Evolutionary conservation across 2,888 invertebrate genomes (phyloP).

Genomic region (Harpalus rubripes): DNA sequence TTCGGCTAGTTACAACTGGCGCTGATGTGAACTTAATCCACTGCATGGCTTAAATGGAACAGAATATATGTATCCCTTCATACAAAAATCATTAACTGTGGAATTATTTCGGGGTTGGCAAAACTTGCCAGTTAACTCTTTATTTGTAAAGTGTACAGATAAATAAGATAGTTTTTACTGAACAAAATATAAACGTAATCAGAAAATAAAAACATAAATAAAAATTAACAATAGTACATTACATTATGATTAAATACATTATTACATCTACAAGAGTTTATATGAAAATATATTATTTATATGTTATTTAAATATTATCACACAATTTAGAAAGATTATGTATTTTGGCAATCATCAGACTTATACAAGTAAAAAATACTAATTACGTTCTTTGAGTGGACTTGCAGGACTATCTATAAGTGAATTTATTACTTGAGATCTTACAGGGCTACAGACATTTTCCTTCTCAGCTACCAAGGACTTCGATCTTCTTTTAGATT

Average conservation of each 20-base stretch:
- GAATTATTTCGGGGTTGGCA: slow-evolving; percentile 18
- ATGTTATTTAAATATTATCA: slow-evolving; percentile 44
- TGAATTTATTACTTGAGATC: slow-evolving; percentile 71
- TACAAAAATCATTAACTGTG: neutral
- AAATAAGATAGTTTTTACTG: slow-evolving; percentile 16
- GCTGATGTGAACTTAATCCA: no score
- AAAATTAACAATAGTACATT: slow-evolving; percentile 42
- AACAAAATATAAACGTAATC: slow-evolving; percentile 42
- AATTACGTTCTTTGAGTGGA: slow-evolving; percentile 78
- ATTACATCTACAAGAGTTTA: slow-evolving; percentile 21
- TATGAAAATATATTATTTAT: slow-evolving; percentile 55
- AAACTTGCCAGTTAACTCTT: slow-evolving; percentile 21
- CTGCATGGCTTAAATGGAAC: no score
- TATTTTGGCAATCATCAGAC: slow-evolving; percentile 55
- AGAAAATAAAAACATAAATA: slow-evolving; percentile 37
- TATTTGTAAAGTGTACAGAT: slow-evolving; percentile 47
- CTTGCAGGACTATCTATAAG: slow-evolving; percentile 74
- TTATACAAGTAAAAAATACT: slow-evolving; percentile 62
- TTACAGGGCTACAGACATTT: slow-evolving; percentile 76
- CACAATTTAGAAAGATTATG: slow-evolving; percentile 46
- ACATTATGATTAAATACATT: slow-evolving; percentile 16
- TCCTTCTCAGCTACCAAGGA: slow-evolving; percentile 75
- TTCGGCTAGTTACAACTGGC: no score
- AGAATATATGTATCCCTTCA: no score
- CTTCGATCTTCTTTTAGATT: slow-evolving; percentile 69